Percentiles rank a stretch among this genome's conserved stretches.
Conservation (phyloP, 2,797 vertebrate genomes). For the Sebastes alutus region DNA sequence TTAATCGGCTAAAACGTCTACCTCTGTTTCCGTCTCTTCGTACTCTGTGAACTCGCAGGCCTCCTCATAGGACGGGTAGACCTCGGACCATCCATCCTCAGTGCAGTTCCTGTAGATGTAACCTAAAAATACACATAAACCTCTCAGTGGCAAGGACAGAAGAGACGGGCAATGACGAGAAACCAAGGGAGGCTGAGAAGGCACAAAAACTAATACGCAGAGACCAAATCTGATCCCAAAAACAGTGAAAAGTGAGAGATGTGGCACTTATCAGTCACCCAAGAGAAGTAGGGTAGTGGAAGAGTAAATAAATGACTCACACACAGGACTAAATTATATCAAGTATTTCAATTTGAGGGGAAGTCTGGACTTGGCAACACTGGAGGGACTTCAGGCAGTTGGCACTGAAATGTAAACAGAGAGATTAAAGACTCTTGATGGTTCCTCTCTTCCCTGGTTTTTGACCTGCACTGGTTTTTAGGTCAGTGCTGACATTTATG, state of each 20-base stretch:
- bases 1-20: conserved; percentile 21
- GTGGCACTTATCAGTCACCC: not conserved
- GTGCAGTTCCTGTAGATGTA: conserved; percentile 87
- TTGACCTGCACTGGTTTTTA: not conserved
- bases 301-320: not conserved
- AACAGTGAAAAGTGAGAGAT: not conserved
- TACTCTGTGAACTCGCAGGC: conserved; percentile 83
- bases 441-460: not conserved
- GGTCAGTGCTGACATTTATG: not conserved
- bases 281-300: not conserved
- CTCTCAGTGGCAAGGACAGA: not conserved
- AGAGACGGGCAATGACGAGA: not conserved
- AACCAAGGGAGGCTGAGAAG: too few relatives aligned
- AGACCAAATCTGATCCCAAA: not conserved
- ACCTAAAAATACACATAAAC: conserved; percentile 66
- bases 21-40: conserved; percentile 78
- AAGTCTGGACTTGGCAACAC: not conserved
- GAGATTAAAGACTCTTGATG: not conserved
- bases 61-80: conserved; percentile 80
- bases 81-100: conserved; percentile 80
- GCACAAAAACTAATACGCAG: not conserved
- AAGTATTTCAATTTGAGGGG: not conserved
- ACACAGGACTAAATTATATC: not conserved
- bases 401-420: not conserved
- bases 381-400: not conserved